Base-by-base conservation (phyloP, 37 sponge, comb jelly and placozoan genomes). In the Agelas oroides region DNA sequence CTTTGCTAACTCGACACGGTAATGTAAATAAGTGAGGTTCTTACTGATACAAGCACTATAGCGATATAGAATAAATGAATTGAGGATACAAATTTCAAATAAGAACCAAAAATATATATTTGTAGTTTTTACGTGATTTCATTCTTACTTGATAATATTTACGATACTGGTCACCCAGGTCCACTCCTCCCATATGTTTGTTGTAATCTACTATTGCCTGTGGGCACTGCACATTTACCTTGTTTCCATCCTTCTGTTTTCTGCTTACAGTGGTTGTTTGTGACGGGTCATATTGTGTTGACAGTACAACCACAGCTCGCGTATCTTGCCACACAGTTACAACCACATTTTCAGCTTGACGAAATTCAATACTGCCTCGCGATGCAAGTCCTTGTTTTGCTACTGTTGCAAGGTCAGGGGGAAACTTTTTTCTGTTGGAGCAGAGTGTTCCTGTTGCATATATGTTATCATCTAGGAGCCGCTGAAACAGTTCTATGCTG, bases 301-400 rank as follows among this genome's bases (percentile, higher is more conserved):
- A 73, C 56, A 73, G 20, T 2, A 73, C 5, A 6, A 25, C 54
- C 28, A 73, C 75, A 13, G 75, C 46, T 1, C 53, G 40, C 12
- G 75, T 73, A 25, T 73, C 75, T 15, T 73, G 75, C 75, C 75
- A 73, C 28, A 73, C 56, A 1, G 28, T 28, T 2, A 73, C 75
- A 17, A 18, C 28, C 2, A 73, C 27, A 46, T 73, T 73, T 2
- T 52, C 56, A 38, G 19, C 53, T 46, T 73, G 53, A 11, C 75
- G n/a, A 23, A 21, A 52, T 52, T 27, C 27, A 19, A 39, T 2
- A 39, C 40, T 52, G 21, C 75, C 75, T 40, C 75, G 2, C 5
- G 52, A 46, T 20, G 75, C 28, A 28, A 73, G 56, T 8, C 75
- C 75, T 25, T 17, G 35, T 25, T 73, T 73, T 46, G 12, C 52